phyloP scores from a whole-genome alignment of 1,140 invertebrate genomes.

The Panonychus citri region DNA sequence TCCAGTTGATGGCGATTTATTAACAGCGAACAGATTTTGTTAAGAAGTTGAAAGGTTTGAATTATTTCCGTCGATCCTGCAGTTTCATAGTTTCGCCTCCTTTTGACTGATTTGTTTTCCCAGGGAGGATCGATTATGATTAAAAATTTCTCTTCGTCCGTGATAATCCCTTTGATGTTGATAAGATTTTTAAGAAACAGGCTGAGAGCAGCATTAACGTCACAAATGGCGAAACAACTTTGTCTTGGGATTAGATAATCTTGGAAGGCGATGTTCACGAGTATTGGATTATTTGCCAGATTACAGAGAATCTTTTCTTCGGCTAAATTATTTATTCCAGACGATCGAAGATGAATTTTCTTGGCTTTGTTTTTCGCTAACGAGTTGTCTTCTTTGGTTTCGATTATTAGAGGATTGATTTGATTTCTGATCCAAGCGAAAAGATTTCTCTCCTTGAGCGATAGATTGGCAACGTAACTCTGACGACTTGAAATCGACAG shows the following conservation, averaged over 20 bases:
- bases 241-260: neutral
- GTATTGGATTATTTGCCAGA: too few relatives aligned
- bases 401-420: too few relatives aligned
- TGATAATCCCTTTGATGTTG: neutral
- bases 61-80: neutral
- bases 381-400: too few relatives aligned
- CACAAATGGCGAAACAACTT: neutral
- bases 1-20: neutral
- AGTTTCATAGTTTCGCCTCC: slow-evolving; percentile 5
- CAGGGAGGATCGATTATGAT: slow-evolving; percentile 8
- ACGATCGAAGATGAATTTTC: too few relatives aligned
- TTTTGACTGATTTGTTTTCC: slow-evolving; percentile 8
- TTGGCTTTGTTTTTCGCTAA: too few relatives aligned
- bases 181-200: neutral
- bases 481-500: too few relatives aligned
- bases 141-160: neutral
- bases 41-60: neutral
- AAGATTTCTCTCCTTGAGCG: too few relatives aligned
- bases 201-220: neutral
- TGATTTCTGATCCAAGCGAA: too few relatives aligned
- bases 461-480: too few relatives aligned
- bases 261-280: neutral
- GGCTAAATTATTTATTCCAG: too few relatives aligned
- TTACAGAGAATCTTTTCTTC: too few relatives aligned
- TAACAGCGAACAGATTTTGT: neutral